Percentiles rank a stretch among this genome's conserved stretches.
phyloP scores from a whole-genome alignment of 2,113 vertebrate species.

The Oryzias melastigma region DNA sequence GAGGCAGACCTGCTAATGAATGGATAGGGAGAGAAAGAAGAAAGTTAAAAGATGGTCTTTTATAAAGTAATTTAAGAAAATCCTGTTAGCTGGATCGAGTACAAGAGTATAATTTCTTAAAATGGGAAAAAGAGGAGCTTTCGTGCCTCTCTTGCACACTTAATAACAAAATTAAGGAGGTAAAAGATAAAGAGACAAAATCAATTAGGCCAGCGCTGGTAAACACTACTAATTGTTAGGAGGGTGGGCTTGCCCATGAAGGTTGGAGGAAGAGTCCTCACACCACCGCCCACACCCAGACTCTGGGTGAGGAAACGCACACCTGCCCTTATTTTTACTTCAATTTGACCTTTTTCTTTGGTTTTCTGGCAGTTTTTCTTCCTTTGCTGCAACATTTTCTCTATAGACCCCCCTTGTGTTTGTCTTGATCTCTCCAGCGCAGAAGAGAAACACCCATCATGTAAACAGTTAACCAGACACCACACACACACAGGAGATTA shows the following conservation, averaged over 20 bases:
- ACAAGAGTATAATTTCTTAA: slow-evolving; percentile 99
- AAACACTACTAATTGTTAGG: slow-evolving; percentile 67
- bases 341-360: background rate
- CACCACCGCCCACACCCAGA: slow-evolving; percentile 38
- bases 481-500: slow-evolving; percentile 71
- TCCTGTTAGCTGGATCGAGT: slow-evolving; percentile 99
- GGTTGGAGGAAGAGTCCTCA: slow-evolving; percentile 47
- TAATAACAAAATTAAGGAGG: slow-evolving; percentile 78
- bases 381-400: background rate
- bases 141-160: slow-evolving; percentile 63
- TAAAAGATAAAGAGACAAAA: slow-evolving; percentile 77
- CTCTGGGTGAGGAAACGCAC: slow-evolving; percentile 12
- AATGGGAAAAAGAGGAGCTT: slow-evolving; percentile 79
- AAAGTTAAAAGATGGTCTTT: slow-evolving; percentile 99
- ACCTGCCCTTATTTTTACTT: background rate
- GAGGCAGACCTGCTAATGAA: slow-evolving; percentile 99
- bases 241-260: slow-evolving; percentile 58
- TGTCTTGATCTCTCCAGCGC: slow-evolving; percentile 25
- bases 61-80: slow-evolving; percentile 99
- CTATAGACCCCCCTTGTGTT: background rate
- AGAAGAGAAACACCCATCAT: slow-evolving; percentile 53
- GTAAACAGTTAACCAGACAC: slow-evolving; percentile 61
- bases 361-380: background rate
- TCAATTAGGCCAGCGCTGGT: slow-evolving; percentile 75
- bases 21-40: slow-evolving; percentile 98